phyloP scores from a whole-genome alignment of 1,140 invertebrate genomes.

The Drosophila yakuba region DNA sequence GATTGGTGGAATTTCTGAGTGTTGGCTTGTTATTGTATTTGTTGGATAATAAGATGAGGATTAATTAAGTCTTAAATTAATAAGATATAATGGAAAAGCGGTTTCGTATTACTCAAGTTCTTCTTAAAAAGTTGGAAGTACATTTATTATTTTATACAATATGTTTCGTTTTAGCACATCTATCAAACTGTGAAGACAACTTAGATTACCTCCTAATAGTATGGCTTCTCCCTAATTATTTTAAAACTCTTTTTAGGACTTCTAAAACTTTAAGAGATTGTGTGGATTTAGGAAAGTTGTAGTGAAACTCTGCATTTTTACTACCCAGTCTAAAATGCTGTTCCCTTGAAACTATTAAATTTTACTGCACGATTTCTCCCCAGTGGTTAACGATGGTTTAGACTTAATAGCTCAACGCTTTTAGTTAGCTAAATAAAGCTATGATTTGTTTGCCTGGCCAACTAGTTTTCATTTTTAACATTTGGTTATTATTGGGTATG shows the following conservation, averaged over 20 bases:
- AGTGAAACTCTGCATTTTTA: neutral
- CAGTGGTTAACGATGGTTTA: neutral
- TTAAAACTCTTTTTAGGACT: neutral
- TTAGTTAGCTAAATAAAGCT: constrained; percentile 10
- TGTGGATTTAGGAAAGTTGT: no score
- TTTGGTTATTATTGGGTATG: constrained; percentile 1
- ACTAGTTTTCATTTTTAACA: constrained; percentile 7
- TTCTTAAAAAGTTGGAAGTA: no score
- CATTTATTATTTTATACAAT: neutral
- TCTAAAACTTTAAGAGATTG: no score
- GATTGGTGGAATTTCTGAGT: neutral
- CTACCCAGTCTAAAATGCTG: neutral
- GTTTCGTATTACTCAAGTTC: neutral
- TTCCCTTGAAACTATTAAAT: neutral
- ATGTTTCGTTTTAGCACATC: no score
- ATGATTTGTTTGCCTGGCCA: neutral
- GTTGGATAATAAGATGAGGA: constrained; percentile 5
- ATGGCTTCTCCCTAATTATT: no score
- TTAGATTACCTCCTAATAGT: no score
- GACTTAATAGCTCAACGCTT: neutral
- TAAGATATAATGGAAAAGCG: neutral
- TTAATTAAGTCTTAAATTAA: constrained; percentile 1
- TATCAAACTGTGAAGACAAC: no score
- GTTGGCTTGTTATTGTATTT: neutral
- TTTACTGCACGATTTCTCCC: neutral